These are phyloP conservation scores for Anhinga rufa DNA, from an alignment of 2,113 vertebrate species.

Conservation along the genomic window DNA sequence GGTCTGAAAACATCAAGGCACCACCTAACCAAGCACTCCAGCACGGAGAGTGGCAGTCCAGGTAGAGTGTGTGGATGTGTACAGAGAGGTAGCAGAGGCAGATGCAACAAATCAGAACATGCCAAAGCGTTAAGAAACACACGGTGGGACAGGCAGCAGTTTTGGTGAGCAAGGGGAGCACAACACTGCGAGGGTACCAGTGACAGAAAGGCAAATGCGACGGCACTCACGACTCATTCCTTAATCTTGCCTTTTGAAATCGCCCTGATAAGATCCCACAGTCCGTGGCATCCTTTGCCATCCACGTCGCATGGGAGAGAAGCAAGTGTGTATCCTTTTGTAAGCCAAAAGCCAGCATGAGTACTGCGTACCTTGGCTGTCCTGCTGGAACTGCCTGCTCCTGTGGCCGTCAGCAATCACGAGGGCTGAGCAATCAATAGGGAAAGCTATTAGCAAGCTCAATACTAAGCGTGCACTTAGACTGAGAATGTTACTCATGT, in stretches of 20 bases:
- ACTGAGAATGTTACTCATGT: not conserved
- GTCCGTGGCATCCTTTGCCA: not conserved
- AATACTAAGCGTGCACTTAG: not conserved
- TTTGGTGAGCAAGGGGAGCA: not conserved
- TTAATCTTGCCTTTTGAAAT: not conserved
- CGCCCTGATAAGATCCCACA: not conserved
- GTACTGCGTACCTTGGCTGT: not conserved
- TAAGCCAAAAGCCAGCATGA: fast-evolving
- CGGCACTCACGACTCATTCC: fast-evolving
- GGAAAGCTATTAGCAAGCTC: not conserved
- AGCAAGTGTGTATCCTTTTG: not conserved
- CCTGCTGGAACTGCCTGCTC: not conserved
- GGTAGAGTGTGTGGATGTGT: fast-evolving
- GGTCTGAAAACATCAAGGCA: not conserved
- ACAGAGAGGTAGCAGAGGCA: not conserved
- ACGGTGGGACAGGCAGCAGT: not conserved
- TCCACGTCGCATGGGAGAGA: fast-evolving
- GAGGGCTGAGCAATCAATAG: not conserved
- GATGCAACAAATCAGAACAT: not conserved
- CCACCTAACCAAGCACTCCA: not conserved
- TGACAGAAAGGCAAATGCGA: fast-evolving
- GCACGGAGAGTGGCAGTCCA: not conserved
- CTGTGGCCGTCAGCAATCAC: fast-evolving
- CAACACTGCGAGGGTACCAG: not conserved
- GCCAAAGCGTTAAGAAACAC: not conserved